Percentiles rank a stretch among this genome's conserved stretches.
Conservation (phyloP, 2,888 invertebrate species). For the Criorhina ranunculi region DNA sequence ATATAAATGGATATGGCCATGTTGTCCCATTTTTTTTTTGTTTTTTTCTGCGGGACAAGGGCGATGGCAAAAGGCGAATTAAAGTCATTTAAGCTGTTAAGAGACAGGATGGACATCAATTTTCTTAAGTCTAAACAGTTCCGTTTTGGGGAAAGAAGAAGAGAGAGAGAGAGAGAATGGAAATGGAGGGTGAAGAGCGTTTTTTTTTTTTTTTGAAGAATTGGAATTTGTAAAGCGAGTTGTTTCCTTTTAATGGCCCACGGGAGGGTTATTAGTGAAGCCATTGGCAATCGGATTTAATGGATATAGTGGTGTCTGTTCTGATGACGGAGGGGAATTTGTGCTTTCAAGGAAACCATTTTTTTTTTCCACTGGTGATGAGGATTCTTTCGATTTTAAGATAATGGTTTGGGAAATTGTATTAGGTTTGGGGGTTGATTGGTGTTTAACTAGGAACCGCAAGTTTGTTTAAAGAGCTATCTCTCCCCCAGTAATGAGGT, state of each 20-base stretch:
- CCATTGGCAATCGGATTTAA: constrained; percentile 52
- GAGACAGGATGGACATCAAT: constrained; percentile 43
- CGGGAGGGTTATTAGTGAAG: constrained; percentile 44
- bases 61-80: constrained; percentile 26
- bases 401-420: background rate
- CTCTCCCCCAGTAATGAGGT: background rate
- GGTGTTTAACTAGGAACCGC: background rate
- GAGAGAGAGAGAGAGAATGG: background rate
- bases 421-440: background rate
- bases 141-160: background rate
- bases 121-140: constrained; percentile 35
- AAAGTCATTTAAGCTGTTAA: constrained; percentile 61
- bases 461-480: background rate
- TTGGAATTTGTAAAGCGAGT: constrained; percentile 2
- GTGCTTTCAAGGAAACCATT: background rate
- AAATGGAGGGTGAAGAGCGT: background rate
- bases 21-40: too few species aligned
- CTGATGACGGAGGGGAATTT: constrained; percentile 5
- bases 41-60: constrained; percentile 15
- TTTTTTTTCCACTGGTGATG: background rate
- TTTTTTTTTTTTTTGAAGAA: background rate
- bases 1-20: constrained; percentile 39
- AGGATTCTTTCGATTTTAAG: background rate
- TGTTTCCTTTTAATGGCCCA: constrained; percentile 23
- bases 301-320: constrained; percentile 12